These are phyloP conservation scores for Drosophila recens DNA, from an alignment of 2,888 invertebrate genomes.

Conservation along the genomic window DNA sequence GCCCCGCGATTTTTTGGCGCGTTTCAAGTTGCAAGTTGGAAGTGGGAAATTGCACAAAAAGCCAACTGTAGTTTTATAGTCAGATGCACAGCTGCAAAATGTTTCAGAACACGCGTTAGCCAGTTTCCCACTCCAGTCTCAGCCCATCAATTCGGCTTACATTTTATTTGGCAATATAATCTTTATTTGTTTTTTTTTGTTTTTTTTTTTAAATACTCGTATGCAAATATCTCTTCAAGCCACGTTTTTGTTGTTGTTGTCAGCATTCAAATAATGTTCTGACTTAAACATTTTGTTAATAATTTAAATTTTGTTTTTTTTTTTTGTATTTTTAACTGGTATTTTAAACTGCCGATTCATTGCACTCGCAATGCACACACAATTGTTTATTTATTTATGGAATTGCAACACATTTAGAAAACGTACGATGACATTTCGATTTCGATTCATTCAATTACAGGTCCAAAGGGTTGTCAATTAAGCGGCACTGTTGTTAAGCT, in stretches of 20 bases:
- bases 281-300: neutral
- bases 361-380: slow-evolving; percentile 16
- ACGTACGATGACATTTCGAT: slow-evolving; percentile 13
- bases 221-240: slow-evolving; percentile 20
- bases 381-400: slow-evolving; percentile 19
- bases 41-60: slow-evolving; percentile 3
- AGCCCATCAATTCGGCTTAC: slow-evolving; percentile 5
- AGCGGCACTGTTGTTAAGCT: slow-evolving; percentile 1
- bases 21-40: slow-evolving; percentile 62
- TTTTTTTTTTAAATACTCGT: neutral
- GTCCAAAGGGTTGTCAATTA: slow-evolving; percentile 18
- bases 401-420: slow-evolving; percentile 16
- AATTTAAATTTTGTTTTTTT: neutral
- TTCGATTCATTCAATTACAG: neutral
- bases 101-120: slow-evolving; percentile 44
- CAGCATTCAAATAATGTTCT: slow-evolving; percentile 10
- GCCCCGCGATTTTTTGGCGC: slow-evolving; percentile 34
- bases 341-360: slow-evolving; percentile 22
- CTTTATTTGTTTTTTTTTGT: no score
- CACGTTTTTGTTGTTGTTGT: neutral
- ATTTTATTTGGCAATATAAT: slow-evolving; percentile 7
- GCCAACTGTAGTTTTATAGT: slow-evolving; percentile 58
- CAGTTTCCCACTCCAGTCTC: neutral
- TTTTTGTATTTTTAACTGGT: neutral
- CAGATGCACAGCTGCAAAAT: slow-evolving; percentile 64